Evolutionary conservation across 2,113 vertebrate genomes (phyloP), one percentile per base, ranked within the genome.

Genomic region (Lagenorhynchus albirostris): DNA sequence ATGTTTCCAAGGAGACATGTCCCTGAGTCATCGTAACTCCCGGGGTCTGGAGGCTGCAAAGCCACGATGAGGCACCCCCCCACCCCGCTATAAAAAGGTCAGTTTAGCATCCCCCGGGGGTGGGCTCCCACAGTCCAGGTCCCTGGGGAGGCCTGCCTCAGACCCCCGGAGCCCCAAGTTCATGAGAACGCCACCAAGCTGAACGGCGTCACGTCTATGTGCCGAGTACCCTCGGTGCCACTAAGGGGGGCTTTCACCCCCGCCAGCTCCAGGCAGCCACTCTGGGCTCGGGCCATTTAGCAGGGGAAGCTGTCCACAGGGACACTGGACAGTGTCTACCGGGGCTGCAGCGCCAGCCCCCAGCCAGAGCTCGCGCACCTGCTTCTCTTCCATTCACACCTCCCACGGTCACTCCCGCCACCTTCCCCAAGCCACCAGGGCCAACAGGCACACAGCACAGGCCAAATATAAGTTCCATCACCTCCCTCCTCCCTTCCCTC

Each of bases 1-100:
- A 84, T 44, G 94, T 96, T 97, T 93, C 98, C 97, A 95, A 98
- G 95, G 96, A 98, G 97, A 98, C 36, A 2, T 67, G 62, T 93
- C 96, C 91, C 96, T 80, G 91, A 96, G 93, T 74, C 96, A 87
- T 65, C 47, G 2, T 15, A 84, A 96, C 85, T 76, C 65, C 97
- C 80, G 63, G 95, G 91, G 74, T 88, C 97, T 98, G 88, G 6
- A 89, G 71, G 91, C 97, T 84, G 3, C 44, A 91, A 71, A 89
- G 96, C 89, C 97, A 96, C 25, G 38, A 80, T 41, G 60, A 53
- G 90, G 89, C 79, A 90, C 62, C 83, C 93, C 58, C 23, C 0
- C 0, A 33, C 50, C 47, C 50, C 13, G 1, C 47, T 68, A 96
- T 95, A 97, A 98, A 98, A 94, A 96, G 95, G 97, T 85, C 97